A percentile compares a stretch with the other conserved stretches of the same genome.
Evolutionary conservation across 2,797 vertebrate species (phyloP).

Genomic region (Trachurus trachurus): DNA sequence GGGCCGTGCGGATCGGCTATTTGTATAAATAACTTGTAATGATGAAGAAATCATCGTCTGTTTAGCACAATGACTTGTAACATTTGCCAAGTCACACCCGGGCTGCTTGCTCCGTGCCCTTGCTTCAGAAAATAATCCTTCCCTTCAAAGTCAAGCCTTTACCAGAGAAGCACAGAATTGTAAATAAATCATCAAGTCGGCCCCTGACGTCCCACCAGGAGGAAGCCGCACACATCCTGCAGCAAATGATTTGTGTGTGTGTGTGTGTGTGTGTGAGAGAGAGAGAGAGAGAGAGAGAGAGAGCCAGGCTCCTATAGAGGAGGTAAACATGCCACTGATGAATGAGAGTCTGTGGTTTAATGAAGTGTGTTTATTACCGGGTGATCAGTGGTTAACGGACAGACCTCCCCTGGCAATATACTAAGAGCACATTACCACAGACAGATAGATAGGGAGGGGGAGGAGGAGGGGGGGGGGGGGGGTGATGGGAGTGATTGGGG

Average conservation of each 20-base stretch:
- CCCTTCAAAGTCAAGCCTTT: constrained; percentile 67
- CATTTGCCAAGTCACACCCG: constrained; percentile 65
- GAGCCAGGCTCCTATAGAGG: constrained; percentile 54
- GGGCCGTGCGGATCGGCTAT: constrained; percentile 17
- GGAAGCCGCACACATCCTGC: constrained; percentile 53
- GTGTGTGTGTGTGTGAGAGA: too few relatives aligned
- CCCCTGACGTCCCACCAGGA: constrained; percentile 54
- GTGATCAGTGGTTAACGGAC: constrained; percentile 72
- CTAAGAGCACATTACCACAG: constrained; percentile 41
- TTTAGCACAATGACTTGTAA: constrained; percentile 41
- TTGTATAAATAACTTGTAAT: constrained; percentile 30
- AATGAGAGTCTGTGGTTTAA: constrained; percentile 79
- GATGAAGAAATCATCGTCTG: constrained; percentile 31
- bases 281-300: constrained; percentile 18
- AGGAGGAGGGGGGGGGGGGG: neutral
- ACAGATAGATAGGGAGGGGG: constrained; percentile 8
- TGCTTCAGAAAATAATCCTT: constrained; percentile 62
- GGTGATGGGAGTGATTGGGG: neutral
- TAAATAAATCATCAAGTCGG: constrained; percentile 73
- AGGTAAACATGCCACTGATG: constrained; percentile 70
- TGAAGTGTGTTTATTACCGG: constrained; percentile 82
- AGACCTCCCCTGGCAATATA: constrained; percentile 65
- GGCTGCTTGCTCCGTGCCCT: constrained; percentile 54
- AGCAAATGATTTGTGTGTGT: constrained; percentile 62
- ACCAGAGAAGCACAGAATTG: constrained; percentile 68